Base-by-base conservation (phyloP, 2,888 invertebrate genomes). In the Quadriops clusia region DNA sequence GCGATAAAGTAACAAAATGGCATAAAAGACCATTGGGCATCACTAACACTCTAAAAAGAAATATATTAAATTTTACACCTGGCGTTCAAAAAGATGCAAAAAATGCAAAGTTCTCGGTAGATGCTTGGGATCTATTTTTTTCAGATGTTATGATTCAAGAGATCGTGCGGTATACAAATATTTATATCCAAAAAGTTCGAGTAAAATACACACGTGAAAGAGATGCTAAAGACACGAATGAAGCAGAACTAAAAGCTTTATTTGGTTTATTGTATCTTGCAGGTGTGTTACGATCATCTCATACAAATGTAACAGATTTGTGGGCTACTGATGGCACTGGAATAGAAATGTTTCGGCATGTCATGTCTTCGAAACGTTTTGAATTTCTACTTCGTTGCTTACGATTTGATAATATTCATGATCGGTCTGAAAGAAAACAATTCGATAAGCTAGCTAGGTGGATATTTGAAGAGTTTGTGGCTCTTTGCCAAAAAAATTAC, bases 301-400 rank as follows among this genome's bases (percentile, higher is more conserved):
- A 23, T 11, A 7, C 18, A 22, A 32, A 32, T 32, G 7, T 32
- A 3, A 12, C 28, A 4, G 28, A 32, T 16, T 25, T 32, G 7
- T 32, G 32, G 32, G 27, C 32, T 9, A 32, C 20, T n/a, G 32
- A 32, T 14, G 32, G 32, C 14, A 28, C 32, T 2, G 32, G 32
- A n/a, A 11, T 32, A 17, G 32, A 32, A 28, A 25, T 25, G n/a
- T 32, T 32, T 22, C 27, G 25, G 7, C 25, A 13, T n/a, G 23
- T 25, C 13, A 32, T 32, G 12, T 18, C 32, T 11, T 21, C 28
- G 12, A 32, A 27, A 10, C 23, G 30, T 16, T 34, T 30, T 21
- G 12, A 29, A n/a, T 25, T 33, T 30, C 11, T 33, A 12, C 12
- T 33, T 10, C 13, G 23, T 5, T 14, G 28, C 9, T 13, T 33